A percentile compares a stretch with the other conserved stretches of the same genome.
These are phyloP conservation scores for Dusona sp. DNA, from an alignment of 2,888 invertebrate genomes.

Conservation along the genomic window DNA sequence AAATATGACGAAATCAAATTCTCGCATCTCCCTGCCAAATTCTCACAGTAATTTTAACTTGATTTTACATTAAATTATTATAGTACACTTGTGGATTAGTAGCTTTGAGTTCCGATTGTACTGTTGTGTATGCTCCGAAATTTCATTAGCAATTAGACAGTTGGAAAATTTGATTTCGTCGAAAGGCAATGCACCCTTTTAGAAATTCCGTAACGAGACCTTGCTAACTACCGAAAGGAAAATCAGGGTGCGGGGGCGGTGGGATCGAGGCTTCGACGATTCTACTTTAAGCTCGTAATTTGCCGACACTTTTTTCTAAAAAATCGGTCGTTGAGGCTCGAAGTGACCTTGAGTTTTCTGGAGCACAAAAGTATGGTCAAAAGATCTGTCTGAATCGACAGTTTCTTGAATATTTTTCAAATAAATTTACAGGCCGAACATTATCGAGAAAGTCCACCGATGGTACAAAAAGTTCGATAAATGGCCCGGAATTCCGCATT, in stretches of 20 bases:
- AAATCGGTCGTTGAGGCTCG: not conserved
- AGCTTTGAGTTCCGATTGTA: not conserved
- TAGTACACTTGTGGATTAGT: not conserved
- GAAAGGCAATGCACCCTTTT: constrained; percentile 9
- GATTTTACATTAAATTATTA: not conserved
- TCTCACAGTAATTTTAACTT: not conserved
- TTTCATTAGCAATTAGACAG: constrained; percentile 4
- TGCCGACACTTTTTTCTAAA: not conserved
- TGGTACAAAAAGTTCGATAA: not conserved
- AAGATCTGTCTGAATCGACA: not conserved
- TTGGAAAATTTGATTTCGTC: constrained; percentile 1
- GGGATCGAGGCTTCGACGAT: not conserved
- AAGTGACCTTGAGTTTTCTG: not conserved
- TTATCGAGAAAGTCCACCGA: not conserved
- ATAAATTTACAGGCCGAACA: not conserved
- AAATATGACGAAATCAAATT: not conserved
- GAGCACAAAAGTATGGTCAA: not conserved
- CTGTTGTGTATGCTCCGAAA: not conserved
- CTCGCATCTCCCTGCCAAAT: not conserved
- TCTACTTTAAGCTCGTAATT: not conserved
- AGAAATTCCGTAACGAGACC: not conserved
- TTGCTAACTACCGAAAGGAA: not conserved
- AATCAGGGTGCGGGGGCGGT: not conserved
- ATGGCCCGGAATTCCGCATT: not conserved
- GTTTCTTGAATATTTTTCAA: not conserved